Evolutionary conservation across 1,140 invertebrate species (phyloP).

Genomic region (Magallana ariakensis): DNA sequence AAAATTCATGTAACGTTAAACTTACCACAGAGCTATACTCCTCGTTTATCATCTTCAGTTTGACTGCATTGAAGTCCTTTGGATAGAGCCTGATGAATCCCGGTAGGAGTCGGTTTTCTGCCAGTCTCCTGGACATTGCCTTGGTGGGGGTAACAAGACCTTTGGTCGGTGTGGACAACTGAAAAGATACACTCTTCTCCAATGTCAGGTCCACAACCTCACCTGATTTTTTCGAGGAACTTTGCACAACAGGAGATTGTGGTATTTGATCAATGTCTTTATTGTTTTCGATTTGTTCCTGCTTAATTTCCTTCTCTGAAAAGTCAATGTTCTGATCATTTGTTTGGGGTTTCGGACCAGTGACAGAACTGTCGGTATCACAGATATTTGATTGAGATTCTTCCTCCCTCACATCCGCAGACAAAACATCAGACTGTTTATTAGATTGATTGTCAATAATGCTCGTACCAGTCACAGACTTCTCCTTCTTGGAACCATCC

Average conservation of each 20-base stretch:
- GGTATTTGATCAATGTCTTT: not conserved
- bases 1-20: conserved; percentile 5
- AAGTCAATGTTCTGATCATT: not conserved
- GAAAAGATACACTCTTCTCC: conserved; percentile 9
- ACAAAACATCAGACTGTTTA: not conserved
- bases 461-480: not conserved
- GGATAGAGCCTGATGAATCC: conserved; percentile 55
- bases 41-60: conserved; percentile 64
- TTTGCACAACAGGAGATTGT: not conserved
- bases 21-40: conserved; percentile 73
- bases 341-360: not conserved
- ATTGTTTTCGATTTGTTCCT: not conserved
- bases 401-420: not conserved
- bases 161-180: not conserved
- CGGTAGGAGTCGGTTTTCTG: conserved; percentile 2
- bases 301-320: not conserved
- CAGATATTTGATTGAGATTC: conserved; percentile 25
- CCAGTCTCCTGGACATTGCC: not conserved
- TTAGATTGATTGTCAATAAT: not conserved
- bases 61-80: conserved; percentile 63
- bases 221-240: not conserved
- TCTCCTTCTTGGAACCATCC: conserved; percentile 42
- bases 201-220: not conserved
- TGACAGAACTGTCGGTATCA: conserved; percentile 8
- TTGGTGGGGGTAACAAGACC: not conserved